Base-by-base conservation (phyloP, 2,797 vertebrate genomes). In the Microcaecilia unicolor region DNA sequence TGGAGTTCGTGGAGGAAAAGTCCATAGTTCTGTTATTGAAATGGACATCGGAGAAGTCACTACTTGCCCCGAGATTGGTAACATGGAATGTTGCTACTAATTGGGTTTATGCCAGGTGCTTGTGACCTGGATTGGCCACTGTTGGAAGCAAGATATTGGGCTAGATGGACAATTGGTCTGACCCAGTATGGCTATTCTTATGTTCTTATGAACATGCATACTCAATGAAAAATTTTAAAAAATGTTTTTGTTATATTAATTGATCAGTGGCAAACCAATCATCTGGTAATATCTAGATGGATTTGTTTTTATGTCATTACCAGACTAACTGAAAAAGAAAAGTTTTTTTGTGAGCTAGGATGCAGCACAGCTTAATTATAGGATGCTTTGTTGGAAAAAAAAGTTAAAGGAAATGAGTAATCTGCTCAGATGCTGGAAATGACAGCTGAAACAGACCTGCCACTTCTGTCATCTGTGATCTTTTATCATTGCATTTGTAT, bases 391-490 rank as follows among this genome's bases (percentile, higher is more conserved):
- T 42, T 22, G 5, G 38, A 50, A 42, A 32, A n/a, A 31, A 44
- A 34, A 20, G 21, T 31, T 14, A 41, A 48, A 35, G 57, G 39
- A 46, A 63, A 57, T 60, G 37, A 67, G 41, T 63, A 49, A 70
- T 45, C 49, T 30, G 23, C 55, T 51, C 37, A 54, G n/a, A 55
- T 25, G 13, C 34, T 21, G 21, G 26, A 55, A 47, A 29, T 60
- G 49, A 51, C 47, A 61, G 64, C 54, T 68, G 47, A 51, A 48
- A 46, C 32, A 39, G 51, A 49, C 56, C 57, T 64, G 40, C 43
- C 59, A 40, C 43, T 41, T 29, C 40, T 17, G 29, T 58, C 46
- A 40, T 22, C 51, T 37, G 35, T 53, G 31, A 43, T 62, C 47
- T 56, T 51, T 57, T 52, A 49, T 63, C 41, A 12, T 18, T 62